Base-by-base conservation (phyloP, 1,140 invertebrate species). In the Drosophila sulfurigaster region DNA sequence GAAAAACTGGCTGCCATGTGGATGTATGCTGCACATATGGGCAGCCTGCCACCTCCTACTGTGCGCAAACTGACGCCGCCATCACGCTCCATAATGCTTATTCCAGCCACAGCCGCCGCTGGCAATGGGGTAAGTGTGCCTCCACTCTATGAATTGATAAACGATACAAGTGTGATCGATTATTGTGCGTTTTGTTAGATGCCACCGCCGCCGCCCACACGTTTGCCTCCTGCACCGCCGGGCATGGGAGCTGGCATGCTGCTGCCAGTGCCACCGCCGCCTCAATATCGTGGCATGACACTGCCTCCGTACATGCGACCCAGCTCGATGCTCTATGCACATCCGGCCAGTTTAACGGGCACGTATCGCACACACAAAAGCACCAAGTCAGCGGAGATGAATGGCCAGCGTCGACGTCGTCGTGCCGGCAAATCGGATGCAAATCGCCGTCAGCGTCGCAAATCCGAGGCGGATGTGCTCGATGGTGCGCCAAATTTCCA, bases 1-100 rank as follows among this genome's bases (percentile, higher is more conserved):
- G 88, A 92, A 20, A 92, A 92, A 67, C 48, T 92, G 38, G 86
- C 89, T 0, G 88, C 91, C 13, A 79, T 92, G 81, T 92, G 91
- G 91, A 92, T 92, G 91, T 91, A 91, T 57, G 79, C 82, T 38
- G 67, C 82, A 0, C 87, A 92, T n/a, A 92, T 82, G 78, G 87
- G 78, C 8, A 82, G 35, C 16, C 56, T 83, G n/a, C 80, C 80
- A 5, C 81, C 75, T 0, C 66, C 79, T 2, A 64, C 87, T 5
- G 52, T 81, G 28, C 81, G 82, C 1, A 91, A 91, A 20, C 25
- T 81, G 45, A 89, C 79, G 16, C 78, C 83, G 5, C 67, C 80
- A 1, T 70, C 77, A 0, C 76, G 91, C 7, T 81, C 82, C 10
- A 80, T 92, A 5, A 92, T 92, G 88, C 72, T 92, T 0, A 91